phyloP scores from a whole-genome alignment of 2,113 vertebrate species.

The Corythaixoides concolor region DNA sequence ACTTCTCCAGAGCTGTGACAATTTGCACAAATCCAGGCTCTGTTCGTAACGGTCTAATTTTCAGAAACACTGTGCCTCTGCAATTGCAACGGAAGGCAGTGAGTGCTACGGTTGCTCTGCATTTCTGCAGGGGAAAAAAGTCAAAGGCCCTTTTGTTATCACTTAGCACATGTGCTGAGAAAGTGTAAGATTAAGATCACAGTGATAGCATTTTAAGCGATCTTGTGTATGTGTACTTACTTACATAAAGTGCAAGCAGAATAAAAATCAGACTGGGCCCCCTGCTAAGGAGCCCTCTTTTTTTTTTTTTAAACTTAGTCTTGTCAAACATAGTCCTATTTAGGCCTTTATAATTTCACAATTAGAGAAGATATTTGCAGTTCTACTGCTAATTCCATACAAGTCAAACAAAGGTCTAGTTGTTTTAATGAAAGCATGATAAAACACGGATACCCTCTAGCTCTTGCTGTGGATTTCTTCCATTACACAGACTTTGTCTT shows the following conservation, averaged over 20 bases:
- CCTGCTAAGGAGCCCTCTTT: not conserved
- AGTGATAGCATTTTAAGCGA: not conserved
- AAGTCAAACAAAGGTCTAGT: not conserved
- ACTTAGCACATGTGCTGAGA: not conserved
- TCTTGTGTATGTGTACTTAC: not conserved
- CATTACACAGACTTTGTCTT: not conserved
- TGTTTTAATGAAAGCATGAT: not conserved
- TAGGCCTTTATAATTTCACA: not conserved
- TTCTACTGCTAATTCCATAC: not conserved
- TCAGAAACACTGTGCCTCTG: not conserved
- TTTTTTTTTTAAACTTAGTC: not conserved
- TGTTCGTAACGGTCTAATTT: not conserved
- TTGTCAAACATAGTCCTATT: not conserved
- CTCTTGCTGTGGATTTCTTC: not conserved
- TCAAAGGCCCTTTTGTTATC: conserved; percentile 34
- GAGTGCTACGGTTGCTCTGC: not conserved
- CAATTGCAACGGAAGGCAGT: not conserved
- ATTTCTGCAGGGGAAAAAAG: not conserved
- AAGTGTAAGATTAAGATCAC: not conserved
- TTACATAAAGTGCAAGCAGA: not conserved
- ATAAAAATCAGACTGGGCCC: not conserved
- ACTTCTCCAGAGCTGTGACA: not conserved
- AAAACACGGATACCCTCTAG: rapidly evolving
- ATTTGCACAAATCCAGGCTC: not conserved
- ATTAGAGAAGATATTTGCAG: not conserved